Percentiles rank a stretch among this genome's conserved stretches.
Evolutionary conservation across 2,113 vertebrate genomes (phyloP).

Genomic region (Hippolais icterina): DNA sequence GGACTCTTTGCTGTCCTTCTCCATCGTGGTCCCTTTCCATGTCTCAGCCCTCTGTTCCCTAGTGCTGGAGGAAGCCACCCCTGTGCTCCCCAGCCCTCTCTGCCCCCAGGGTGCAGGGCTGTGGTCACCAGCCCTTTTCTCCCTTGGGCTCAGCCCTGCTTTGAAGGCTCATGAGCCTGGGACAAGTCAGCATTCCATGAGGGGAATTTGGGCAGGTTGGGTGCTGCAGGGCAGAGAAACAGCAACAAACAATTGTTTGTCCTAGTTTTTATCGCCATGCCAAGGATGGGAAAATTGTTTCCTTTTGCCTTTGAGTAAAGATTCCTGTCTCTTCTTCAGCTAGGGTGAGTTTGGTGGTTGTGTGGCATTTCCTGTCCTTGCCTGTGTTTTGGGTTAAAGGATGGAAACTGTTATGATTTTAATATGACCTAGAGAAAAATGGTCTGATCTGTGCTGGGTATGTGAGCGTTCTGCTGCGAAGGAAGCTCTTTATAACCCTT

Average conservation of each 20-base stretch:
- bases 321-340: background rate
- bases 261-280: background rate
- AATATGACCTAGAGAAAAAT: background rate
- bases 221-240: background rate
- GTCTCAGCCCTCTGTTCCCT: too few species aligned
- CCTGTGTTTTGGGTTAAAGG: background rate
- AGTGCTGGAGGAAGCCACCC: accelerated
- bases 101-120: background rate
- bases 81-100: background rate
- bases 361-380: background rate
- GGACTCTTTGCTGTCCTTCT: background rate
- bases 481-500: background rate
- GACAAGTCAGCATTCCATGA: background rate
- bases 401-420: background rate
- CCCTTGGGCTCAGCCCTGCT: background rate
- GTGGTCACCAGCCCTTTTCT: background rate
- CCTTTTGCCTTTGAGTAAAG: background rate
- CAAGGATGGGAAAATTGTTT: background rate
- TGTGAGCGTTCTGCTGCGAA: background rate
- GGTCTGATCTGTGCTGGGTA: background rate
- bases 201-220: background rate
- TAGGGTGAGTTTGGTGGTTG: background rate
- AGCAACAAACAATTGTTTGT: background rate
- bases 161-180: background rate
- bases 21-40: accelerated